Percentiles rank a stretch among this genome's conserved stretches.
Conservation (phyloP, 92 coral and sea anemone genomes). For the Porites rus region DNA sequence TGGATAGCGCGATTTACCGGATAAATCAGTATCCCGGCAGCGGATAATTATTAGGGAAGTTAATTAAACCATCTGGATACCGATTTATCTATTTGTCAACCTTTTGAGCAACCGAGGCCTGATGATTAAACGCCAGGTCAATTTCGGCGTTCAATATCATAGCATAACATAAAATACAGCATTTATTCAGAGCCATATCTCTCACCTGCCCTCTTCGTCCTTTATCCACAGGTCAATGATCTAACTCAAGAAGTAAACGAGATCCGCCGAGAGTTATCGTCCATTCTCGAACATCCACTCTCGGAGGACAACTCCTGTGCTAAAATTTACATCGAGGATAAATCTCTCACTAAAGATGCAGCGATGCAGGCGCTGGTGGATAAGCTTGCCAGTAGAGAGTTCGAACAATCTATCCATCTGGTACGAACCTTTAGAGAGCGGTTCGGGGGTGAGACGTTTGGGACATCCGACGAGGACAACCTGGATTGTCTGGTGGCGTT, state of each 20-base stretch:
- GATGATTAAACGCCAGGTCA: no score
- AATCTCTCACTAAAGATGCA: conserved; percentile 59
- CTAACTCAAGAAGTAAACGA: conserved; percentile 79
- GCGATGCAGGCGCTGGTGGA: conserved; percentile 70
- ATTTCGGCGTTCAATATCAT: no score
- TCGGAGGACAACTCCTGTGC: conserved; percentile 52
- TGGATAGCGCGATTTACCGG: no score
- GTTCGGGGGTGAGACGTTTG: conserved; percentile 72
- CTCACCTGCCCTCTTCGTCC: neutral
- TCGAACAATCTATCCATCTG: conserved; percentile 82
- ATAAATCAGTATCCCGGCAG: no score
- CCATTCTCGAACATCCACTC: conserved; percentile 80
- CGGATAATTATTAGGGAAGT: no score
- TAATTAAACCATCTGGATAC: no score
- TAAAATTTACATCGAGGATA: conserved; percentile 46
- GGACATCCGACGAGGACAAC: conserved; percentile 88
- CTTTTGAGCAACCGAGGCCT: no score
- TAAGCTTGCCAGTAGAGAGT: conserved; percentile 69
- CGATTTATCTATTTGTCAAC: no score
- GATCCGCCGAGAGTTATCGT: conserved; percentile 68
- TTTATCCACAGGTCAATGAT: conserved; percentile 67
- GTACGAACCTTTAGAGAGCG: conserved; percentile 78
- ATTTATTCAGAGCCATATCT: neutral
- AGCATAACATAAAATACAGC: no score
- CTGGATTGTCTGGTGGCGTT: conserved; percentile 75